phyloP scores from a whole-genome alignment of 2,888 invertebrate species.

The Hirtodrosophila duncani region DNA sequence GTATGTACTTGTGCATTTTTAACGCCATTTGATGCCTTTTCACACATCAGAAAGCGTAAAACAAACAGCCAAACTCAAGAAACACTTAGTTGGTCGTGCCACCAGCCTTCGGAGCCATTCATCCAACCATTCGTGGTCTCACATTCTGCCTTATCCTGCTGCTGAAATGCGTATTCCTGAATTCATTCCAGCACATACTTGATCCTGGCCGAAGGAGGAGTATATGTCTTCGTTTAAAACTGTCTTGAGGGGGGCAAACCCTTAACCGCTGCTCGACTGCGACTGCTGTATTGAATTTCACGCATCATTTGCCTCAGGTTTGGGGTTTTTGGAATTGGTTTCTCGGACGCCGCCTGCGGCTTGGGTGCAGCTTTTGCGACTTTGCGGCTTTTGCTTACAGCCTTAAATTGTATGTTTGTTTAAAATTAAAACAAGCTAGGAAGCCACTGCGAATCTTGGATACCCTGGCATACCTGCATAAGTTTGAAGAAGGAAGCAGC shows the following conservation, averaged over 20 bases:
- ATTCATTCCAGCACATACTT: slow-evolving; percentile 31
- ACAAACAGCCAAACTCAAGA: slow-evolving; percentile 60
- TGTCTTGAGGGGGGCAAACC: too few relatives aligned
- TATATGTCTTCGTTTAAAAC: too few relatives aligned
- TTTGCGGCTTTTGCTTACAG: slow-evolving; percentile 47
- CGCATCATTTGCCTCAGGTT: slow-evolving; percentile 67
- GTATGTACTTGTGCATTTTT: slow-evolving; percentile 64
- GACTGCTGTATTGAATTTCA: slow-evolving; percentile 64
- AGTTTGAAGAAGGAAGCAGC: too few relatives aligned
- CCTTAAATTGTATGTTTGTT: slow-evolving; percentile 25
- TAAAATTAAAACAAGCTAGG: slow-evolving; percentile 65
- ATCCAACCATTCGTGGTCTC: slow-evolving; percentile 10
- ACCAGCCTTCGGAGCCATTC: slow-evolving; percentile 20
- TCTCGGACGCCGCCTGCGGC: background rate
- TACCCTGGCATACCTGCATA: too few relatives aligned
- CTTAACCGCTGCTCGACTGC: background rate
- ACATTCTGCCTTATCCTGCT: background rate
- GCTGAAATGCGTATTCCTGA: slow-evolving; percentile 34
- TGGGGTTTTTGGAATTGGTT: slow-evolving; percentile 30
- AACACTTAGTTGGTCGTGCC: slow-evolving; percentile 58
- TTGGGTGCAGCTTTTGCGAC: slow-evolving; percentile 39
- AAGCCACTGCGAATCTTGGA: too few relatives aligned
- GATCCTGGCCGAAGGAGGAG: too few relatives aligned
- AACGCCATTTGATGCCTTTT: slow-evolving; percentile 73
- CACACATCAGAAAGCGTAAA: slow-evolving; percentile 59